Conservation (phyloP, 1,140 invertebrate species). For the Leucophenga varia region DNA sequence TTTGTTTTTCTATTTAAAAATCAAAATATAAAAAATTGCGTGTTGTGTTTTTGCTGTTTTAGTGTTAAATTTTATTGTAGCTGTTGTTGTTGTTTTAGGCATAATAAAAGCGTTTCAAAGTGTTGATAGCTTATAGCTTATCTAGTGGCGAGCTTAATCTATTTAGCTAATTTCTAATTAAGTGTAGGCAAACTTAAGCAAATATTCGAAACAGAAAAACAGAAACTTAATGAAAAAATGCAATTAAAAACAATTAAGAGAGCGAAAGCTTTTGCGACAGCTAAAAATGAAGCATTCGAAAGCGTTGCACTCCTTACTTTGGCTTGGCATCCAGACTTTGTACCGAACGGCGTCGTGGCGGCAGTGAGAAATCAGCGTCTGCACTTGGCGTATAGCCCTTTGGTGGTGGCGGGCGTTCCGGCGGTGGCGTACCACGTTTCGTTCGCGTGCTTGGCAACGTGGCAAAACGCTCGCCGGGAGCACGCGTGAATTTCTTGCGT, state of each 20-base stretch:
- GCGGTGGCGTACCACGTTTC: constrained; percentile 50
- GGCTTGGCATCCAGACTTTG: constrained; percentile 34
- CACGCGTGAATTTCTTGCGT: constrained; percentile 58
- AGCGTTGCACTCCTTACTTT: constrained; percentile 18
- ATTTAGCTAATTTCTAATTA: constrained; percentile 59
- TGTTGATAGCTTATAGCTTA: too few relatives aligned
- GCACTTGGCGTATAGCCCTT: constrained; percentile 35
- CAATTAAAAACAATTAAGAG: too few relatives aligned
- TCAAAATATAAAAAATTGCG: constrained; percentile 4
- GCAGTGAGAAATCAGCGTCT: constrained; percentile 31
- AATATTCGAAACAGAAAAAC: constrained; percentile 36
- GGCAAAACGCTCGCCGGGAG: constrained; percentile 58
- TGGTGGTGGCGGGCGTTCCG: constrained; percentile 41
- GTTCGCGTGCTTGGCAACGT: constrained; percentile 59
- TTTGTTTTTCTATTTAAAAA: constrained; percentile 33
- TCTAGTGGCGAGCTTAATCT: too few relatives aligned
- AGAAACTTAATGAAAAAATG: constrained; percentile 3
- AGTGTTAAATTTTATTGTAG: not conserved
- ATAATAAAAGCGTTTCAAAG: constrained; percentile 25
- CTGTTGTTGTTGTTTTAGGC: constrained; percentile 20
- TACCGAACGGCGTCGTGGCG: constrained; percentile 29
- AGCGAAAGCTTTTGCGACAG: too few relatives aligned
- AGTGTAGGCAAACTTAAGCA: constrained; percentile 57
- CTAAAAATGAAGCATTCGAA: too few relatives aligned
- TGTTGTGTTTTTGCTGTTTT: constrained; percentile 1